Evolutionary conservation across 2,113 vertebrate genomes (phyloP).

Genomic region (Nycticryphes semicollaris): DNA sequence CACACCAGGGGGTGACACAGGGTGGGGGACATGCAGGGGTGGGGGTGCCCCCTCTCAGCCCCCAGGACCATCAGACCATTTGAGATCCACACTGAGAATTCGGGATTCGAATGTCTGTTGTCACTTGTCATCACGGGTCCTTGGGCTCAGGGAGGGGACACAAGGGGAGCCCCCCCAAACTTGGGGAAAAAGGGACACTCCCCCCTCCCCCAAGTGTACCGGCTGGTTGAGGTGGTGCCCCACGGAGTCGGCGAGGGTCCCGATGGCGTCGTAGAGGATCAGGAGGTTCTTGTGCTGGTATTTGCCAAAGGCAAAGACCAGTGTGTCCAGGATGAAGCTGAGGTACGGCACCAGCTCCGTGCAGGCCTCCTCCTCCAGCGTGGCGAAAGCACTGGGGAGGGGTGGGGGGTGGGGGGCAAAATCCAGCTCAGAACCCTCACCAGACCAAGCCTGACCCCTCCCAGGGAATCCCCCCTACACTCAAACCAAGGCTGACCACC

Average conservation of each 20-base stretch:
- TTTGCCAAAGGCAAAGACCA: slow-evolving; percentile 96
- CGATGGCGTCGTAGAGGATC: slow-evolving; percentile 95
- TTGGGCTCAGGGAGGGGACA: not conserved
- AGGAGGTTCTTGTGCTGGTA: slow-evolving; percentile 97
- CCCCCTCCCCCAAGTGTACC: slow-evolving; percentile 42
- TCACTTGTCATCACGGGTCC: not conserved
- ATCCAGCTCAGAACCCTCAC: not conserved
- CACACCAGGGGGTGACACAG: not conserved
- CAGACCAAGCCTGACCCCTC: rapidly evolving
- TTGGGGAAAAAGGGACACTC: too few relatives aligned
- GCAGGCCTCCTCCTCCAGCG: slow-evolving; percentile 93
- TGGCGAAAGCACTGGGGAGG: slow-evolving; percentile 84
- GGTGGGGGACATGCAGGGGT: not conserved
- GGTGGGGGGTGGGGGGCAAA: too few relatives aligned
- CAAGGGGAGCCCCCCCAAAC: too few relatives aligned
- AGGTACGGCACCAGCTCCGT: slow-evolving; percentile 96
- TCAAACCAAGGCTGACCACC: too few relatives aligned
- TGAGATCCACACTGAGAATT: not conserved
- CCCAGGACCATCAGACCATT: not conserved
- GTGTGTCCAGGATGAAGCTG: slow-evolving; percentile 92
- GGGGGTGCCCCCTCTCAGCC: too few relatives aligned
- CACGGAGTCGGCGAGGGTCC: slow-evolving; percentile 92
- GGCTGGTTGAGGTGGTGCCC: slow-evolving; percentile 95
- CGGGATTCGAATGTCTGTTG: slow-evolving; percentile 38
- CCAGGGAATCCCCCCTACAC: too few relatives aligned